These are phyloP conservation scores for Folsomia candida DNA, from an alignment of 2,888 invertebrate species.

Conservation along the genomic window DNA sequence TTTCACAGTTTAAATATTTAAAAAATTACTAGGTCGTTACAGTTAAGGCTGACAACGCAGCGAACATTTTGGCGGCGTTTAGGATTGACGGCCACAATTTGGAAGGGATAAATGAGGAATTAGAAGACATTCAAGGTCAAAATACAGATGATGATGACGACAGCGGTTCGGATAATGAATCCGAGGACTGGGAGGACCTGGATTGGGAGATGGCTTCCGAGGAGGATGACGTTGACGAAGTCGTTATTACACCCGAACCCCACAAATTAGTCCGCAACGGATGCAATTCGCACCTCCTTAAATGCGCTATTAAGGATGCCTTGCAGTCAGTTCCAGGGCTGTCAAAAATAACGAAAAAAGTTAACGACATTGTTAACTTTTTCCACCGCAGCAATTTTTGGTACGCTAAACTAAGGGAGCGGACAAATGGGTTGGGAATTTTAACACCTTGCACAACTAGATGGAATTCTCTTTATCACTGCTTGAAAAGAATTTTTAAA, in stretches of 20 bases:
- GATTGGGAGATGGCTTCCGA: neutral
- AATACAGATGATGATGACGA: neutral
- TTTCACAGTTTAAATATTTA: too few species aligned
- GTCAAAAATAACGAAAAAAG: neutral
- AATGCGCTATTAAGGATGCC: neutral
- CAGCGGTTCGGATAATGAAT: neutral
- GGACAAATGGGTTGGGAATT: neutral
- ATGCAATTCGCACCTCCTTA: neutral
- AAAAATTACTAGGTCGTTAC: neutral
- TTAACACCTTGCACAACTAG: neutral
- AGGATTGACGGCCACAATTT: neutral
- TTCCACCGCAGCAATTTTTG: neutral
- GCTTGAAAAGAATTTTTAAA: neutral
- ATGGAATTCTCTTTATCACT: neutral
- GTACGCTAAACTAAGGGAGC: neutral
- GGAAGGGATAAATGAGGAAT: too few species aligned
- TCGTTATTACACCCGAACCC: neutral
- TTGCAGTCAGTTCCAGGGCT: neutral
- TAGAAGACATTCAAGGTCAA: neutral
- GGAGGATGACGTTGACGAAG: neutral
- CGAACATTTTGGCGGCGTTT: neutral
- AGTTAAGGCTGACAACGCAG: neutral
- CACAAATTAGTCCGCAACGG: neutral
- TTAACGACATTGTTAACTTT: neutral
- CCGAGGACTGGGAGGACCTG: neutral